A percentile compares a stretch with the other conserved stretches of the same genome.
phyloP scores from a whole-genome alignment of 2,113 vertebrate species.

The Petromus typicus region DNA sequence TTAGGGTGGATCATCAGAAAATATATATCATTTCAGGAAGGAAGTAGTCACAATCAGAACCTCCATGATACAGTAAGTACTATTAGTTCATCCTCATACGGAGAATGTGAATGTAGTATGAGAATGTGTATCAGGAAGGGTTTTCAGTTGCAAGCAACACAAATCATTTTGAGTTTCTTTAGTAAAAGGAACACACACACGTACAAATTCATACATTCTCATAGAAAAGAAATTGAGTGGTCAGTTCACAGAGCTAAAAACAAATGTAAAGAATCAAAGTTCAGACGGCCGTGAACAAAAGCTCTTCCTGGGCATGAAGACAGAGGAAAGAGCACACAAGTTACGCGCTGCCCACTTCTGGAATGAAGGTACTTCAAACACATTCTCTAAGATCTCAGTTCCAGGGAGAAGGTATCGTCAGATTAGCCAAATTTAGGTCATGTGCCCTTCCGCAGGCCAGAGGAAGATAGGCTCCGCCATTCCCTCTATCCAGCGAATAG shows the following conservation, averaged over 20 bases:
- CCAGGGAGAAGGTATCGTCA: neutral
- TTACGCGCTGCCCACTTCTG: neutral
- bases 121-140: neutral
- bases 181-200: neutral
- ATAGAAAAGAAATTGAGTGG: neutral
- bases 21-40: neutral
- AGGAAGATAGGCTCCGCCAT: neutral
- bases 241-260: neutral
- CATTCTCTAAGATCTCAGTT: neutral
- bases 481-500: neutral
- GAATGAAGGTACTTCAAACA: neutral
- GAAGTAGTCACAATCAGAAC: neutral
- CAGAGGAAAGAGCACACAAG: neutral
- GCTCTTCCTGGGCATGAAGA: neutral
- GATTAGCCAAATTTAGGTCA: neutral
- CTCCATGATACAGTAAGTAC: neutral
- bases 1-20: neutral
- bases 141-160: neutral
- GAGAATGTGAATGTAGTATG: too few species aligned
- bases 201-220: neutral
- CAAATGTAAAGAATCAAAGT: neutral
- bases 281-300: neutral
- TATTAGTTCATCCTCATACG: neutral
- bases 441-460: neutral
- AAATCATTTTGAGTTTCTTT: neutral